Evolutionary conservation across 2,888 invertebrate genomes (phyloP).

Genomic region (Syrista parreyssii): DNA sequence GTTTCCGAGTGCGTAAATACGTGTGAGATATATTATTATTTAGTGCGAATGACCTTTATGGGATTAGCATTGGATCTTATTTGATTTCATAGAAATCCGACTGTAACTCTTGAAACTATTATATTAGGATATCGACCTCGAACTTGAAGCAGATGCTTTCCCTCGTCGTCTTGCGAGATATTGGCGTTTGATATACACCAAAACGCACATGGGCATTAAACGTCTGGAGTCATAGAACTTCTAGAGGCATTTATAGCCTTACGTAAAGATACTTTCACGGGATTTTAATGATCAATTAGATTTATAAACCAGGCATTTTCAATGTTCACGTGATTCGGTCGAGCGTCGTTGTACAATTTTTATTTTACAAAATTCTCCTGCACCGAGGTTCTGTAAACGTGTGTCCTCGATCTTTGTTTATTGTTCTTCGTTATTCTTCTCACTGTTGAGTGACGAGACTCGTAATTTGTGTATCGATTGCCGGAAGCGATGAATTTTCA

Average conservation of each 20-base stretch:
- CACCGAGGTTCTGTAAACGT: background rate
- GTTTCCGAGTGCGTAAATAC: background rate
- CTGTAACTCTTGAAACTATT: background rate
- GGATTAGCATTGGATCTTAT: background rate
- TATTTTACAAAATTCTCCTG: background rate
- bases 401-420: background rate
- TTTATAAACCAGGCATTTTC: background rate
- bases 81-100: background rate
- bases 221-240: background rate
- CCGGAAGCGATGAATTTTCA: background rate
- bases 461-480: background rate
- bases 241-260: background rate
- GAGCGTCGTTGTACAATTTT: background rate
- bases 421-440: background rate
- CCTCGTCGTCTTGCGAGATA: background rate
- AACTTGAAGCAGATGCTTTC: background rate
- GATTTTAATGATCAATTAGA: background rate
- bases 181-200: background rate
- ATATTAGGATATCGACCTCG: background rate
- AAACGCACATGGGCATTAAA: background rate
- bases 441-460: background rate
- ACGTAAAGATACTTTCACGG: background rate
- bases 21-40: background rate
- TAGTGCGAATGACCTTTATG: background rate
- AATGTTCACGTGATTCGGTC: background rate